Percentiles rank a stretch among this genome's conserved stretches.
phyloP scores from a whole-genome alignment of 2,888 invertebrate species.

The Chloroclysta siterata region DNA sequence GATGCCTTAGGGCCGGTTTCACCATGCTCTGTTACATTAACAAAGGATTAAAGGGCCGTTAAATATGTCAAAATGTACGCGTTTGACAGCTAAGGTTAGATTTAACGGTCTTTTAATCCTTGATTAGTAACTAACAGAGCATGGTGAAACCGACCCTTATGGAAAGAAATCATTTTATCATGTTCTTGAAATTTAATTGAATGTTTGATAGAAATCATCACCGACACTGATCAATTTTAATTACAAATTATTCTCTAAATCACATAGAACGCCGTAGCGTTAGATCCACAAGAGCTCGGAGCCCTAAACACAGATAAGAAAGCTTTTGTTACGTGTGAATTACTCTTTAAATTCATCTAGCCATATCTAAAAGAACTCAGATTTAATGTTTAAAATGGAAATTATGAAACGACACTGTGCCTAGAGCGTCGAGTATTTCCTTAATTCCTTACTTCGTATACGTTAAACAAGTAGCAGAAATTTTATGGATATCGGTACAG shows the following conservation, averaged over 20 bases:
- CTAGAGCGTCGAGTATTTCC: not conserved
- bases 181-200: too few species aligned
- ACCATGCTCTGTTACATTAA: too few species aligned
- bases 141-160: too few species aligned
- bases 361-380: not conserved
- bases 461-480: not conserved
- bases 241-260: conserved; percentile 34
- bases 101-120: too few species aligned
- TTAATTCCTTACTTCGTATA: not conserved
- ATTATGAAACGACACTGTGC: not conserved
- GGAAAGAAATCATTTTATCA: too few species aligned
- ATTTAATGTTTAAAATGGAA: not conserved
- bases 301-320: not conserved
- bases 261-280: conserved; percentile 32
- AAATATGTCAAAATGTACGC: too few species aligned
- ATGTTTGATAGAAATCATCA: conserved; percentile 3
- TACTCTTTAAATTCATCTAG: not conserved
- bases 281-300: conserved; percentile 20
- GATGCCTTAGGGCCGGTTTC: too few species aligned
- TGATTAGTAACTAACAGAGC: too few species aligned
- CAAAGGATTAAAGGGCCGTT: too few species aligned
- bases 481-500: not conserved
- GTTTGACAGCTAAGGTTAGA: too few species aligned
- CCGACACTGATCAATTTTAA: conserved; percentile 29
- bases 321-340: not conserved